These are phyloP conservation scores for Brachyistius frenatus DNA, from an alignment of 2,113 vertebrate genomes.

Conservation along the genomic window DNA sequence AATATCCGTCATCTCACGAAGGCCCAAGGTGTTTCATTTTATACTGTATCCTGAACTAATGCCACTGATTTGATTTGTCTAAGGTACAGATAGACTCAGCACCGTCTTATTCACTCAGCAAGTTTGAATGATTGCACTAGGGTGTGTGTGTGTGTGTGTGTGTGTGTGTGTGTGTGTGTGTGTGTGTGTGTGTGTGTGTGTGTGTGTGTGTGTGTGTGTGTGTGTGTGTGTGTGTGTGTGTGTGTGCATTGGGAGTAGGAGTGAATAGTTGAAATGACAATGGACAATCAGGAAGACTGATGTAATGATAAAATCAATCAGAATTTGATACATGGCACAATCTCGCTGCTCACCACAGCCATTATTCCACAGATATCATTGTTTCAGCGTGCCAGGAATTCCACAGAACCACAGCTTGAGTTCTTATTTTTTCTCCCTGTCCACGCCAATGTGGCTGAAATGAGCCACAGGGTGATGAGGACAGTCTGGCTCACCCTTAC, in stretches of 20 bases:
- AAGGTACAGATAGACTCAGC: conserved; percentile 36
- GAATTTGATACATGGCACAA: conserved; percentile 55
- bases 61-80: conserved; percentile 57
- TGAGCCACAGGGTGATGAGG: conserved; percentile 51
- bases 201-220: not conserved
- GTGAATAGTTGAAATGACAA: conserved; percentile 41
- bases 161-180: too few relatives aligned
- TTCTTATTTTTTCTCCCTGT: conserved; percentile 21
- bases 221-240: not conserved
- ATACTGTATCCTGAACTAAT: conserved; percentile 52
- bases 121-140: conserved; percentile 39
- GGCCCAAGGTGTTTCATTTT: conserved; percentile 51
- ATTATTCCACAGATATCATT: conserved; percentile 41
- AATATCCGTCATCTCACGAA: conserved; percentile 43
- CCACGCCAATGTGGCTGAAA: conserved; percentile 24
- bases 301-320: conserved; percentile 58
- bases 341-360: conserved; percentile 30
- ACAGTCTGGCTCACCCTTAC: conserved; percentile 56
- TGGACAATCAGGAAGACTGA: conserved; percentile 50
- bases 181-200: not conserved
- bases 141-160: not conserved
- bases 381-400: conserved; percentile 29
- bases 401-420: conserved; percentile 48
- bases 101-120: conserved; percentile 29
- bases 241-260: not conserved